Conservation (phyloP, 2,888 invertebrate genomes). For the Acheta domesticus region DNA sequence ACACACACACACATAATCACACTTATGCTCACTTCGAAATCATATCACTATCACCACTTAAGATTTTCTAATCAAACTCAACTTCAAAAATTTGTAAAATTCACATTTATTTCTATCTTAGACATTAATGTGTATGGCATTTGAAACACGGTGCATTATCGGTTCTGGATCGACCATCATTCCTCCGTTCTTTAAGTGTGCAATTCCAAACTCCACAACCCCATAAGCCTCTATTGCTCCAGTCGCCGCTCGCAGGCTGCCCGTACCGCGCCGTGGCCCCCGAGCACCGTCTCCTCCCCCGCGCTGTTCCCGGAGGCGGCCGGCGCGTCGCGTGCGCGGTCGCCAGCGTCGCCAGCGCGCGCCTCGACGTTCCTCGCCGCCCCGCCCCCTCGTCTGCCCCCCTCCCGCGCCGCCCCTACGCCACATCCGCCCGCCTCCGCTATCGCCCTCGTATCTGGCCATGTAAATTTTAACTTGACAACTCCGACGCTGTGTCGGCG, state of each 20-base stretch:
- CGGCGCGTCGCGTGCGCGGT: background rate
- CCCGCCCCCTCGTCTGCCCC: background rate
- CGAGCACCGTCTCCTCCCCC: background rate
- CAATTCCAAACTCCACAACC: background rate
- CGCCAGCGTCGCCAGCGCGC: background rate
- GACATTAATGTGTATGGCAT: too few relatives aligned
- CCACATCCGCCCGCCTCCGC: background rate
- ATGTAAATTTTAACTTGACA: conserved; percentile 10
- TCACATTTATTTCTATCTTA: too few relatives aligned
- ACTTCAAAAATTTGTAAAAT: too few relatives aligned
- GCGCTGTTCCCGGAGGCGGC: background rate
- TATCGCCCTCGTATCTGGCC: conserved; percentile 18
- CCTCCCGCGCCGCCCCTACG: background rate
- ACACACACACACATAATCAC: too few relatives aligned
- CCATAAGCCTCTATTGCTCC: background rate
- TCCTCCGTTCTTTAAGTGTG: too few relatives aligned
- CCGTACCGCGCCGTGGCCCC: background rate
- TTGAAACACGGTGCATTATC: too few relatives aligned
- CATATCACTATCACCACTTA: too few relatives aligned
- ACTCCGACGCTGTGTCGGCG: background rate
- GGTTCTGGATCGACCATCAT: too few relatives aligned
- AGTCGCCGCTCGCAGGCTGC: background rate
- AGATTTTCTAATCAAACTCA: too few relatives aligned
- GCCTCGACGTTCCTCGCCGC: background rate
- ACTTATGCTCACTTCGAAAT: too few relatives aligned